Percentiles rank a stretch among this genome's conserved stretches.
Evolutionary conservation across 2,797 vertebrate species (phyloP).

Genomic region (Characodon lateralis): DNA sequence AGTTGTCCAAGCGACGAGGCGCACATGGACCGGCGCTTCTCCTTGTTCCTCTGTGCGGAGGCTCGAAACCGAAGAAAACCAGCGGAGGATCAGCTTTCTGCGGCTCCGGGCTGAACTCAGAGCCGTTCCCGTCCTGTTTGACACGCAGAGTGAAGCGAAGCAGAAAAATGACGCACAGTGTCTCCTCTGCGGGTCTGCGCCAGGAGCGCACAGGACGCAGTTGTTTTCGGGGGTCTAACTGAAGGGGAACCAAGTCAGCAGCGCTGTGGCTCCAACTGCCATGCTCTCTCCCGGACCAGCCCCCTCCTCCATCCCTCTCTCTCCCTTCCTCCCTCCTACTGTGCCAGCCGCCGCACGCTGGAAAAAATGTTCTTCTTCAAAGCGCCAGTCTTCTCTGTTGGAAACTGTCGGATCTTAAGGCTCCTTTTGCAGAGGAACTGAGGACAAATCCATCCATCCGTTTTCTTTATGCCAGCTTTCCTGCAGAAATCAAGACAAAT

Average conservation of each 20-base stretch:
- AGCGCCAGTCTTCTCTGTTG: neutral
- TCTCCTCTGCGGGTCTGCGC: neutral
- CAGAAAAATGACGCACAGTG: neutral
- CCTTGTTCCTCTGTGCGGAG: neutral
- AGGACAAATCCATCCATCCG: neutral
- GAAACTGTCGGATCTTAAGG: constrained; percentile 1
- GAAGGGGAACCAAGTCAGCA: constrained; percentile 38
- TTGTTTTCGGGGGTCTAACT: constrained; percentile 22
- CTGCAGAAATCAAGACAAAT: neutral
- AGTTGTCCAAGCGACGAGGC: neutral
- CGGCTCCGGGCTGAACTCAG: constrained; percentile 9
- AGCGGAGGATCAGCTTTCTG: neutral
- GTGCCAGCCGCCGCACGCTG: constrained; percentile 55
- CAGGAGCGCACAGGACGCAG: constrained; percentile 25
- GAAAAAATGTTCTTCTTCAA: constrained; percentile 34
- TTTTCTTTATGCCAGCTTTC: neutral
- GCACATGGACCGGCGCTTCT: constrained; percentile 2
- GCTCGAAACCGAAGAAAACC: neutral
- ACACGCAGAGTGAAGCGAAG: neutral
- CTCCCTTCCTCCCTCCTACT: constrained; percentile 62
- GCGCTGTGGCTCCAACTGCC: constrained; percentile 54
- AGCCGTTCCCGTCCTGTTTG: constrained; percentile 32
- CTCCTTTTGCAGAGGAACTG: neutral
- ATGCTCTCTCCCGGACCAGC: constrained; percentile 61
- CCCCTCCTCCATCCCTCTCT: constrained; percentile 32